phyloP scores from a whole-genome alignment of 2,888 invertebrate genomes.

The Patella ulyssiponensis region DNA sequence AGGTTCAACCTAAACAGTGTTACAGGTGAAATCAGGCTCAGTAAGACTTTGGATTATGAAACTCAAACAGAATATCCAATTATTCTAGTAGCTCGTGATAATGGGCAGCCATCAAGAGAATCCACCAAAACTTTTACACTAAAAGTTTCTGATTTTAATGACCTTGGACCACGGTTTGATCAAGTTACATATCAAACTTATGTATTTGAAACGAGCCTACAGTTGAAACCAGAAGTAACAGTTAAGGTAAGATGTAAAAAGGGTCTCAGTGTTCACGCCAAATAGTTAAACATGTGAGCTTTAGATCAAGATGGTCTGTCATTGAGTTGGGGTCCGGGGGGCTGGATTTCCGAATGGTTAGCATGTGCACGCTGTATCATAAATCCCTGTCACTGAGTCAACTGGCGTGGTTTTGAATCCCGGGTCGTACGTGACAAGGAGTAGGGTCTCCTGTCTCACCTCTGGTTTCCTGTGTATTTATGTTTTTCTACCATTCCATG shows the following conservation, averaged over 20 bases:
- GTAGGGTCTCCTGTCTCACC: too few relatives aligned
- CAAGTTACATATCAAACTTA: conserved; percentile 33
- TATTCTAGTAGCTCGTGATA: conserved; percentile 36
- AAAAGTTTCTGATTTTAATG: conserved; percentile 44
- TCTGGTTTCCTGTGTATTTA: too few relatives aligned
- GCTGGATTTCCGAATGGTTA: too few relatives aligned
- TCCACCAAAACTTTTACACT: conserved; percentile 36
- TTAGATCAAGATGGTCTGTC: too few relatives aligned
- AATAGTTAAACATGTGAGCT: too few relatives aligned
- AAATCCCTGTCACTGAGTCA: too few relatives aligned
- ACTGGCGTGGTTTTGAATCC: too few relatives aligned
- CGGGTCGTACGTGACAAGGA: too few relatives aligned
- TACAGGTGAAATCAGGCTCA: conserved; percentile 86
- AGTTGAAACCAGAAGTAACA: conserved; percentile 28
- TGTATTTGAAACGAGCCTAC: conserved; percentile 34
- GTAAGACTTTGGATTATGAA: conserved; percentile 82
- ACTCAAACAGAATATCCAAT: conserved; percentile 28
- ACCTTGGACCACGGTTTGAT: conserved; percentile 41
- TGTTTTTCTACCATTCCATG: too few relatives aligned
- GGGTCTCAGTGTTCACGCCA: too few relatives aligned
- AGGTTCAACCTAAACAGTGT: conserved; percentile 83
- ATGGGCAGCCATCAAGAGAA: conserved; percentile 15
- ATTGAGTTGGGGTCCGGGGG: too few relatives aligned
- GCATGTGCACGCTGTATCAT: too few relatives aligned
- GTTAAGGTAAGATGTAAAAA: conserved; percentile 29